Base-by-base conservation (phyloP, 2,113 vertebrate genomes). In the Trematocara marginatum region DNA sequence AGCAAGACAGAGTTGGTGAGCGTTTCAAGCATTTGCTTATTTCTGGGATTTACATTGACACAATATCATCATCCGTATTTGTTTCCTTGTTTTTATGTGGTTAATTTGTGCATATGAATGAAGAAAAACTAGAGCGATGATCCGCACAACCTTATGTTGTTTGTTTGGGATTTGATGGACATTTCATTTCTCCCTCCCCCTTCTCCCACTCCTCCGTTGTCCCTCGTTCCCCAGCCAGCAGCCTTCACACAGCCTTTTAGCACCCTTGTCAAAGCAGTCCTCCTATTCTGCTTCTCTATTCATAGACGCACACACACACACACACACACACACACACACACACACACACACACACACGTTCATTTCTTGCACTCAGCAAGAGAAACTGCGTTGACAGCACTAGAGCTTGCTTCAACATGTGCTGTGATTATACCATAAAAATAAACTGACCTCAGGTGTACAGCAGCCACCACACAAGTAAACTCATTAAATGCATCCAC, bases 201-300 rank as follows among this genome's bases (percentile, higher is more conserved):
- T 92, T 91, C 95, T 90, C 86, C 88, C 82, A 89, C 94, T 90
- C 88, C 88, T 83, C 91, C 87, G 4, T 71, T 7, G 15, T 88
- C 82, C 3, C 81, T 53, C 89, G 88, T 89, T 96, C 95, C 97
- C 97, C 95, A 6, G 91, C 3, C 94, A 96, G 96, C 93, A 95
- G 94, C 96, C 92, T 95, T 95, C 96, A 96, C 95, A 82, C 96
- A 97, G 94, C 97, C 97, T 99, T 98, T 99, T 98, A 98, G 97
- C 97, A 97, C 97, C 96, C 98, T 98, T 97, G 97, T 97, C 95
- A 95, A 90, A 42, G 87, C 91, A 87, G 79, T 95, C 96, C 88
- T 92, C 95, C 95, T 81, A 82, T 93, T 97, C 95, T 93, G 83
- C 84, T 81, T 88, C 61, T 87, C 91, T 94, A 93, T 94, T 92